A percentile compares a stretch with the other conserved stretches of the same genome.
These are phyloP conservation scores for Hypanus sabinus DNA, from an alignment of 2,113 vertebrate species.

Conservation along the genomic window DNA sequence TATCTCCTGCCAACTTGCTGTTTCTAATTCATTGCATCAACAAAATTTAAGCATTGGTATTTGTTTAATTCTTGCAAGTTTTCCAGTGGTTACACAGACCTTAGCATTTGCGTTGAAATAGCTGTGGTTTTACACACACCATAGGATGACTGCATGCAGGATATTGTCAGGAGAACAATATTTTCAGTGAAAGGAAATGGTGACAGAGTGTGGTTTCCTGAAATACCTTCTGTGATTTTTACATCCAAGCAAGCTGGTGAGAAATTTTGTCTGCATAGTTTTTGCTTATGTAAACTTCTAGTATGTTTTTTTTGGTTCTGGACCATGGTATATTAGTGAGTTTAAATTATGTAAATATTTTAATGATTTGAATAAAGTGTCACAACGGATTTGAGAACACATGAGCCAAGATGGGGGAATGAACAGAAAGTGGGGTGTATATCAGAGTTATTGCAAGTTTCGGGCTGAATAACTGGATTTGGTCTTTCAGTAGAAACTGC, in stretches of 20 bases:
- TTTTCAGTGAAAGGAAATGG: slow-evolving; percentile 42
- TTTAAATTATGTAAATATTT: background rate
- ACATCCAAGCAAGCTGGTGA: background rate
- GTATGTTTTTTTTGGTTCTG: background rate
- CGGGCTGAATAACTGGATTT: background rate
- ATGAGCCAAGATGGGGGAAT: no score
- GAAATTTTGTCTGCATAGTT: background rate
- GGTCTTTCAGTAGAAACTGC: background rate
- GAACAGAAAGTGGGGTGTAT: background rate
- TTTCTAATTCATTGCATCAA: background rate
- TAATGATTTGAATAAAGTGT: no score
- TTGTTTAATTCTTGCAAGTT: background rate
- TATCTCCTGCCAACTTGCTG: background rate
- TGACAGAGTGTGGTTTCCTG: slow-evolving; percentile 44
- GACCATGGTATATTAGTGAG: background rate
- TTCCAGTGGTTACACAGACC: background rate
- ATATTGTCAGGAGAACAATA: slow-evolving; percentile 45
- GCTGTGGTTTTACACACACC: background rate
- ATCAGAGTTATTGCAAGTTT: background rate
- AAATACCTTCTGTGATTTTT: slow-evolving; percentile 38
- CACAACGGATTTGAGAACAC: no score
- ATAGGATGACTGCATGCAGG: slow-evolving; percentile 44
- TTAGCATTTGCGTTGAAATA: background rate
- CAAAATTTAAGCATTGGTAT: no score
- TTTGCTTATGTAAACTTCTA: background rate